phyloP scores from a whole-genome alignment of 2,797 vertebrate species.

The Enteromius paludinosus region DNA sequence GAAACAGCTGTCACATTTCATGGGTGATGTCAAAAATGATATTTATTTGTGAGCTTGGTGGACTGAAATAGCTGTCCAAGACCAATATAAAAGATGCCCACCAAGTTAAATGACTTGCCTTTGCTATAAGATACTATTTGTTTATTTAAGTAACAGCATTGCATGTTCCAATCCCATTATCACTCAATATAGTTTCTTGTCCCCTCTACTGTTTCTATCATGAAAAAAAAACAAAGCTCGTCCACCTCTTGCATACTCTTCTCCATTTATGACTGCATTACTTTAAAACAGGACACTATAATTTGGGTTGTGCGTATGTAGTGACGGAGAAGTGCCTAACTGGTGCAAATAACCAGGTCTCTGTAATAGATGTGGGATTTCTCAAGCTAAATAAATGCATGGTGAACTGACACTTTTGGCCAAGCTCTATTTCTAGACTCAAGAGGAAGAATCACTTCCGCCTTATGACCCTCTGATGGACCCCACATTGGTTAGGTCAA shows the following conservation, averaged over 20 bases:
- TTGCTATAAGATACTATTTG: not conserved
- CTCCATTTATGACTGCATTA: conserved; percentile 63
- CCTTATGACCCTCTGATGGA: conserved; percentile 20
- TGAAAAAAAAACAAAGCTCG: not conserved
- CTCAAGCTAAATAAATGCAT: conserved; percentile 66
- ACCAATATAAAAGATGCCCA: not conserved
- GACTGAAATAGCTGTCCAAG: not conserved
- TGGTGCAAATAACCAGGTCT: conserved; percentile 70
- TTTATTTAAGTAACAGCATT: not conserved
- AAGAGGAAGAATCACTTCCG: conserved; percentile 17
- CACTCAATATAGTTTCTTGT: not conserved
- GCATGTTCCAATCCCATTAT: not conserved
- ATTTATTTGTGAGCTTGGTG: not conserved
- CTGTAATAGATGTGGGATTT: conserved; percentile 66
- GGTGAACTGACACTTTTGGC: conserved; percentile 40
- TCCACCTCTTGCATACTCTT: conserved; percentile 7
- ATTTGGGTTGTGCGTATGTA: conserved; percentile 68
- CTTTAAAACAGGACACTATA: conserved; percentile 61
- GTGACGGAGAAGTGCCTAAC: conserved; percentile 61
- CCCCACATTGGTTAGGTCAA: conserved; percentile 28
- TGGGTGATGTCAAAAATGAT: not conserved
- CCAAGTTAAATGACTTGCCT: not conserved
- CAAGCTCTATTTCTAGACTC: conserved; percentile 48
- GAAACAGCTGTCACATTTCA: not conserved
- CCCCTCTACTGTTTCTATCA: not conserved